Conservation (phyloP, 1,140 invertebrate species). For the Neodiprion pinetum region DNA sequence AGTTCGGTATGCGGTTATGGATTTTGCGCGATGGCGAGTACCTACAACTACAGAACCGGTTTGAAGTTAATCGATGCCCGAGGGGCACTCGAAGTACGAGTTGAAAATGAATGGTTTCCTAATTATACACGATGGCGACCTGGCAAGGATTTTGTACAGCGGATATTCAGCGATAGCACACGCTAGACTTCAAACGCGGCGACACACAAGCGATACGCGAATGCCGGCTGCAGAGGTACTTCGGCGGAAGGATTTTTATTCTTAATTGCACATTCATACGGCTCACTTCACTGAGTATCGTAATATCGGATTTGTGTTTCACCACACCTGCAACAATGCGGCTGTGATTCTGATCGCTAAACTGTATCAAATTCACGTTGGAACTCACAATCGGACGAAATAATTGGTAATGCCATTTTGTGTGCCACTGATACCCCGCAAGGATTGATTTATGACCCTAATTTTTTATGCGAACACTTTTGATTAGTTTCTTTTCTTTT, state of each 20-base stretch:
- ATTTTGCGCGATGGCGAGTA: too few species aligned
- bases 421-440: too few species aligned
- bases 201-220: neutral
- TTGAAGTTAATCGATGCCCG: too few species aligned
- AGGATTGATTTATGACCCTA: too few species aligned
- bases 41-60: too few species aligned
- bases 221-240: neutral
- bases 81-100: neutral
- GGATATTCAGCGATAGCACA: neutral
- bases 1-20: too few species aligned
- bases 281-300: neutral
- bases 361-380: neutral
- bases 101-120: conserved; percentile 2
- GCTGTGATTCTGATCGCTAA: neutral
- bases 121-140: neutral
- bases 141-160: neutral
- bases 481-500: neutral
- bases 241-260: neutral
- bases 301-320: neutral
- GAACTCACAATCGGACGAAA: too few species aligned
- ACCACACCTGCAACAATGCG: neutral
- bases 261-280: conserved; percentile 1
- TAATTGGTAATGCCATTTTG: too few species aligned
- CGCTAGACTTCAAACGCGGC: neutral
- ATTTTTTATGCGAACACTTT: neutral